phyloP scores from a whole-genome alignment of 2,797 vertebrate species.

The Lacerta agilis region DNA sequence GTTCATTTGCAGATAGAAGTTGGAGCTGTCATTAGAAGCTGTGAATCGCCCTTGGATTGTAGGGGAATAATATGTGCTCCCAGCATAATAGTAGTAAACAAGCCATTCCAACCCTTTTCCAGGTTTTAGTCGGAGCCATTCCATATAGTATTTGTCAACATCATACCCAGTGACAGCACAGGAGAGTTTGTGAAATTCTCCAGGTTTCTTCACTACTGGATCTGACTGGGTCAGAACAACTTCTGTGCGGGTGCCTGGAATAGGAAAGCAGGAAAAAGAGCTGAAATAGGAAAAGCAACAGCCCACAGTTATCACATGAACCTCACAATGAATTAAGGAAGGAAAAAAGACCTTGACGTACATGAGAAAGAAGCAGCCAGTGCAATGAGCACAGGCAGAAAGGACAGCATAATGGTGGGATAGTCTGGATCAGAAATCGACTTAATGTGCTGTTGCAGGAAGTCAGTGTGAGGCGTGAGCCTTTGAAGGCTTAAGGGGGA shows the following conservation, averaged over 20 bases:
- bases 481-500: not conserved
- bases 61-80: not conserved
- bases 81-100: not conserved
- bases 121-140: not conserved
- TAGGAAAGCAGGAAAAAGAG: not conserved
- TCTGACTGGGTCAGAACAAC: not conserved
- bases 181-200: not conserved
- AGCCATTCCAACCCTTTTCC: not conserved
- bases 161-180: not conserved
- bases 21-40: not conserved
- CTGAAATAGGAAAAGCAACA: too few relatives aligned
- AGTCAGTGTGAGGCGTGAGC: not conserved
- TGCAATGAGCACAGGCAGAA: not conserved
- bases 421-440: not conserved
- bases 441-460: not conserved
- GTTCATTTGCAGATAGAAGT: not conserved
- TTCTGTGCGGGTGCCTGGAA: not conserved
- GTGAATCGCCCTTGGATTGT: not conserved
- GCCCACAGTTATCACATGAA: not conserved
- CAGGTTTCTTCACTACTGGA: not conserved
- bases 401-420: not conserved
- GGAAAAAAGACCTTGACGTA: not conserved
- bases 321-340: not conserved
- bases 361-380: not conserved
- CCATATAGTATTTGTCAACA: fast-evolving